These are phyloP conservation scores for Sepiola atlantica DNA, from an alignment of 2,888 invertebrate genomes.

Conservation along the genomic window DNA sequence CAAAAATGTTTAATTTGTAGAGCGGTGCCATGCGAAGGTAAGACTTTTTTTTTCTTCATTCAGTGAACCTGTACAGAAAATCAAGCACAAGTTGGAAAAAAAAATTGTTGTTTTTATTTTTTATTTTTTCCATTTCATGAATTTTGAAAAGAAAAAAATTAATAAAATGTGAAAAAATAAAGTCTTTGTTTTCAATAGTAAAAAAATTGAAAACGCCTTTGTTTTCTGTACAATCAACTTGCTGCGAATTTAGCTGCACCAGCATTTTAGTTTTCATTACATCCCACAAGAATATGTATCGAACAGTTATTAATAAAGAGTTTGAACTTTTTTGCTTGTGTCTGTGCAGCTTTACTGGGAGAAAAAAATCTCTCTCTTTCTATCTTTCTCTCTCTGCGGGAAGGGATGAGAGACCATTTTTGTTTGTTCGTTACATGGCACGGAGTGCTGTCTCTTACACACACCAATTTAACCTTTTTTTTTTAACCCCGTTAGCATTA, in stretches of 20 bases:
- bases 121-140: background rate
- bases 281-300: constrained; percentile 37
- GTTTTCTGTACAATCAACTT: constrained; percentile 42
- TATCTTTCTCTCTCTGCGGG: background rate
- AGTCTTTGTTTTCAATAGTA: background rate
- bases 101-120: constrained; percentile 34
- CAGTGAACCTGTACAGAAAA: constrained; percentile 47
- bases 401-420: background rate
- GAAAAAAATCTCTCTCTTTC: background rate
- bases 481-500: background rate
- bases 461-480: background rate
- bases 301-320: constrained; percentile 45
- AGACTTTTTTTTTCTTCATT: constrained; percentile 34
- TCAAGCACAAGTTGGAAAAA: constrained; percentile 46
- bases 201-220: background rate
- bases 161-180: background rate
- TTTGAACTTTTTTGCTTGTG: constrained; percentile 44
- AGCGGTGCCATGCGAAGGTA: constrained; percentile 41
- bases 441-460: background rate
- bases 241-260: constrained; percentile 40
- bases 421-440: background rate
- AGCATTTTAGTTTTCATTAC: constrained; percentile 24
- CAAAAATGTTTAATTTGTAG: background rate
- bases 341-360: constrained; percentile 45
- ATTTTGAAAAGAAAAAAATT: background rate